A percentile compares a stretch with the other conserved stretches of the same genome.
Evolutionary conservation across 2,888 invertebrate species (phyloP).

Genomic region (Bellardia bayeri): DNA sequence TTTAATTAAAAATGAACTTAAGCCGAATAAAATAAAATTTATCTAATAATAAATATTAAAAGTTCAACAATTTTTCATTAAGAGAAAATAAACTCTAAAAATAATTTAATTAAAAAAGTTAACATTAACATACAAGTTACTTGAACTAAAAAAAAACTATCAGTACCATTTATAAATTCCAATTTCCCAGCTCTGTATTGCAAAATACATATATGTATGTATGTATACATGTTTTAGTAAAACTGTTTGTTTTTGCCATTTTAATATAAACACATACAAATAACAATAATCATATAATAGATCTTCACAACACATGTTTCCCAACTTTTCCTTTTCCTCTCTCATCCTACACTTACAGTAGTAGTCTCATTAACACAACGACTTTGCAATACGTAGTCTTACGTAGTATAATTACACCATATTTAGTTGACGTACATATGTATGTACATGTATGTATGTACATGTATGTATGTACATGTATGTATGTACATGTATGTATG

Average conservation of each 20-base stretch:
- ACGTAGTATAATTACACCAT: constrained; percentile 2
- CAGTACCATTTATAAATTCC: not conserved
- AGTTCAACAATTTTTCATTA: not conserved
- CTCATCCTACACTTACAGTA: too few relatives aligned
- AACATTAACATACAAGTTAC: not conserved
- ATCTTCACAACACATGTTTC: not conserved
- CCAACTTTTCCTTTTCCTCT: not conserved
- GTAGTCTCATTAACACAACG: not conserved
- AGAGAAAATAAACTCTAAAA: not conserved
- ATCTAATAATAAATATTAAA: too few relatives aligned
- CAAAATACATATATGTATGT: too few relatives aligned
- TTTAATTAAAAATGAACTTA: too few relatives aligned
- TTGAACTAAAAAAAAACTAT: not conserved
- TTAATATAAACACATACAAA: not conserved
- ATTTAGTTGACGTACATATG: not conserved
- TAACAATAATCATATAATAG: not conserved
- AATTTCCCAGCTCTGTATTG: not conserved
- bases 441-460: not conserved
- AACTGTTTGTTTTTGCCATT: not conserved
- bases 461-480: not conserved
- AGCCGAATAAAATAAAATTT: too few relatives aligned
- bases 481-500: not conserved
- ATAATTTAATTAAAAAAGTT: not conserved
- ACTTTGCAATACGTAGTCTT: not conserved
- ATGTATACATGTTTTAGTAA: not conserved